phyloP scores from a whole-genome alignment of 2,888 invertebrate species.

The Rotaria magnacalcarata region DNA sequence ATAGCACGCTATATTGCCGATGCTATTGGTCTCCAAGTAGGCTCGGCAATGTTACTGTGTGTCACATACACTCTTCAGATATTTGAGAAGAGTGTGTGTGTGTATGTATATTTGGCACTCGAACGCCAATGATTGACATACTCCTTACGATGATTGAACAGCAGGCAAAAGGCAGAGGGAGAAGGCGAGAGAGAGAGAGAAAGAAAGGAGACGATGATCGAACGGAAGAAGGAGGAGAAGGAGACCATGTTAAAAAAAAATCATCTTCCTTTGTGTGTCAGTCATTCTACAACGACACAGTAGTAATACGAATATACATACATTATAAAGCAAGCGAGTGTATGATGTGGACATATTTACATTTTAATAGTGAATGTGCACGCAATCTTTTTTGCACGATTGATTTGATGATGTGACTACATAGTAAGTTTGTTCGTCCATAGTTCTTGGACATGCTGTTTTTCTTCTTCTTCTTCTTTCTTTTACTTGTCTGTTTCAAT shows the following conservation, averaged over 20 bases:
- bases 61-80: background rate
- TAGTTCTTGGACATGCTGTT: background rate
- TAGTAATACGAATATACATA: slow-evolving; percentile 21
- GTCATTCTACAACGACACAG: slow-evolving; percentile 11
- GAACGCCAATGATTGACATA: background rate
- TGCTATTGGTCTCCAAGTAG: background rate
- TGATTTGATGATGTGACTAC: slow-evolving; percentile 23
- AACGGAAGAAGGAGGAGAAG: slow-evolving; percentile 29
- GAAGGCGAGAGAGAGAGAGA: background rate
- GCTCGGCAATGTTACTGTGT: background rate
- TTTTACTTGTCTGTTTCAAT: background rate
- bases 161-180: background rate
- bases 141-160: background rate
- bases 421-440: background rate
- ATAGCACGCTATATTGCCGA: background rate
- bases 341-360: slow-evolving; percentile 17
- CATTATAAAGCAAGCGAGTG: slow-evolving; percentile 11
- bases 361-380: slow-evolving; percentile 34
- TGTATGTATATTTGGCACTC: background rate
- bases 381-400: slow-evolving; percentile 20
- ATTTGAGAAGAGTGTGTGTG: background rate
- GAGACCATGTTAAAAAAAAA: slow-evolving; percentile 18
- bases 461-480: background rate
- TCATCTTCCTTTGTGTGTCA: slow-evolving; percentile 25
- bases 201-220: background rate